Evolutionary conservation across 2,888 invertebrate genomes (phyloP), one percentile per base, ranked within the genome.

Genomic region (Barypeithes pellucidus): DNA sequence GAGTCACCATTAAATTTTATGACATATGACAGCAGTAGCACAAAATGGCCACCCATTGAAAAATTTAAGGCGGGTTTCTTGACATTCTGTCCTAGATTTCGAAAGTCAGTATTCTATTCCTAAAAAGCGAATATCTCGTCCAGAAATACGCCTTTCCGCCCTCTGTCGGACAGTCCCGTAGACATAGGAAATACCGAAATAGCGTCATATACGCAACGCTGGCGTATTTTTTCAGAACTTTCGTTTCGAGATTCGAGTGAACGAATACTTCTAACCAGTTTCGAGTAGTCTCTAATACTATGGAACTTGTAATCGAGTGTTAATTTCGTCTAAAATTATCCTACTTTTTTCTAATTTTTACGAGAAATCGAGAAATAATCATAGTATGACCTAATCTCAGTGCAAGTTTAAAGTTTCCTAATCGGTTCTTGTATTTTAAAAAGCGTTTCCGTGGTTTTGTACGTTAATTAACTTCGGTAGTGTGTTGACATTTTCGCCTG

Each of bases 11-110:
- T n/a, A 24, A 3, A 22, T 11, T 11, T 43, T 41, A n/a, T 67
- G 67, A 67, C 67, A 67, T 18, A 24, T 66, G 24, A 52, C 60
- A 60, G 39, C 4, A 20, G 39, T 3, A 11, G 41, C 16, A 16
- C 22, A 54, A 54, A 54, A 66, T 66, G 66, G 66, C 63, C 36
- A 24, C 45, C 47, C 0, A n/a, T n/a, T n/a, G n/a, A n/a, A n/a
- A n/a, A 2, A 11, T 5, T 20, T 20, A 12, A 9, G 20, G 47
- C 47, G 47, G 47, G 11, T 11, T 1, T 47, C 18, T 39, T 33
- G n/a, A 5, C n/a, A n/a, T 39, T 1, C 2, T 16, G 14, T 4
- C 16, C 4, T 5, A 18, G 16, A 45, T 45, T 45, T 45, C 1
- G 2, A 45, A 16, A 45, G 4, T 45, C 9, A 16, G 14, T 16